Conservation (phyloP, 92 coral and sea anemone species). For the Epizoanthus scotinus region DNA sequence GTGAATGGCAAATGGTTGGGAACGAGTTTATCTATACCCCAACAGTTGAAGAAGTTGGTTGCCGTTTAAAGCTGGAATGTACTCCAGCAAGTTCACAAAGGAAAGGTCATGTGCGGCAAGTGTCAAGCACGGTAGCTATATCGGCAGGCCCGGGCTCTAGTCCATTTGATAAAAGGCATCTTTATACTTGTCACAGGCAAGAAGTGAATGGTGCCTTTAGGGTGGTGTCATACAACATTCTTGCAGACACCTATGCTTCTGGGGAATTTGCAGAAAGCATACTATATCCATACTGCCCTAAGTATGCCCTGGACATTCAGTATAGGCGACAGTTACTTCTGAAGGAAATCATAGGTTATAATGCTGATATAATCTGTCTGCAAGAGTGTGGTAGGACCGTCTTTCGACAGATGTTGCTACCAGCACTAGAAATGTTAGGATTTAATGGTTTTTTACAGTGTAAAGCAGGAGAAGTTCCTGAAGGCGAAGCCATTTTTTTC, state of each 20-base stretch:
- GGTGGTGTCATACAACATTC: constrained; percentile 83
- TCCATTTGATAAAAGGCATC: constrained; percentile 88
- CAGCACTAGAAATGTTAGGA: constrained; percentile 75
- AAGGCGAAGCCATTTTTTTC: constrained; percentile 90
- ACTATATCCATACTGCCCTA: constrained; percentile 87
- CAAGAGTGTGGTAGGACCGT: constrained; percentile 90
- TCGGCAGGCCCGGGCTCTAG: constrained; percentile 88
- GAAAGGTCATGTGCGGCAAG: constrained; percentile 57
- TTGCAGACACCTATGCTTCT: constrained; percentile 84
- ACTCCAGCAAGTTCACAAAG: constrained; percentile 57
- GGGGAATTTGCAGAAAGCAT: constrained; percentile 76
- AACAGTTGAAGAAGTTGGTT: constrained; percentile 72
- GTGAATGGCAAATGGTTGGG: constrained; percentile 73
- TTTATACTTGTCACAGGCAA: constrained; percentile 65
- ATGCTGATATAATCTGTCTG: constrained; percentile 88
- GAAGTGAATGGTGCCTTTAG: constrained; percentile 57
- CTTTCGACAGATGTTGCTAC: constrained; percentile 61
- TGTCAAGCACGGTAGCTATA: constrained; percentile 54
- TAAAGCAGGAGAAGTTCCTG: constrained; percentile 89
- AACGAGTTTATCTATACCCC: constrained; percentile 78
- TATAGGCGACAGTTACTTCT: constrained; percentile 88
- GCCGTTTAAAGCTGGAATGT: constrained; percentile 78
- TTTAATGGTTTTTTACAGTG: constrained; percentile 72
- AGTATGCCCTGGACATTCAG: constrained; percentile 82
- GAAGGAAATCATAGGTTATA: constrained; percentile 89